Evolutionary conservation across 2,888 invertebrate genomes (phyloP).

Genomic region (Brachynemurus nebulosus): DNA sequence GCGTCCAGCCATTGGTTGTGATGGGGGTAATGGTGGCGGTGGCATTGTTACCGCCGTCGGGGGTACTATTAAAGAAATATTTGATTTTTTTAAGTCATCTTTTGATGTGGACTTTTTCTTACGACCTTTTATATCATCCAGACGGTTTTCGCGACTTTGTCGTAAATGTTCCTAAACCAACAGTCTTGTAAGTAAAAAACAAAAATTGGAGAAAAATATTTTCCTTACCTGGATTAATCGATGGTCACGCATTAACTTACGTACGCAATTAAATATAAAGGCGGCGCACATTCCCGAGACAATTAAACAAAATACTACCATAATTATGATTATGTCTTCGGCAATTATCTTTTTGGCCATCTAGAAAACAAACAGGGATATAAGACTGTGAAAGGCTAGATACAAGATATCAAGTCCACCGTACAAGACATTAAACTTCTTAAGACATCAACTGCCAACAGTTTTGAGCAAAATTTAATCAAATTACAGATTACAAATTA

Average conservation of each 20-base stretch:
- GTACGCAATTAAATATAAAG: conserved; percentile 75
- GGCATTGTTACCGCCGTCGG: conserved; percentile 1
- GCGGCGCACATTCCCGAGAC: conserved; percentile 79
- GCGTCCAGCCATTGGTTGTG: conserved; percentile 25
- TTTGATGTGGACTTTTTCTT: conserved; percentile 12
- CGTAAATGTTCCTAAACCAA: conserved; percentile 51
- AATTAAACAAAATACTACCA: conserved; percentile 76
- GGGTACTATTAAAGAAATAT: conserved; percentile 21
- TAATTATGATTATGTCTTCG: conserved; percentile 71
- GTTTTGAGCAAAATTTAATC: too few relatives aligned
- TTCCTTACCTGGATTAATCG: conserved; percentile 75
- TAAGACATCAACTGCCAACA: too few relatives aligned
- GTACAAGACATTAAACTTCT: too few relatives aligned
- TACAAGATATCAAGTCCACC: too few relatives aligned
- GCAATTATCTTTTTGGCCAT: conserved; percentile 31
- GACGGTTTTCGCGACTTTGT: conserved; percentile 64
- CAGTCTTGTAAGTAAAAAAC: neutral
- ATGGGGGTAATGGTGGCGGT: conserved; percentile 2
- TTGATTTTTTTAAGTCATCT: conserved; percentile 13
- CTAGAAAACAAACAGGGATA: conserved; percentile 24
- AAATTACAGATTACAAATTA: too few relatives aligned
- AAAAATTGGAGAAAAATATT: conserved; percentile 18
- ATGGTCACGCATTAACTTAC: conserved; percentile 76
- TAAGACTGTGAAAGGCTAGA: too few relatives aligned
- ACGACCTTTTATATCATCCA: conserved; percentile 46